Conservation (phyloP, 2,797 vertebrate genomes). For the Iguana delicatissima region DNA sequence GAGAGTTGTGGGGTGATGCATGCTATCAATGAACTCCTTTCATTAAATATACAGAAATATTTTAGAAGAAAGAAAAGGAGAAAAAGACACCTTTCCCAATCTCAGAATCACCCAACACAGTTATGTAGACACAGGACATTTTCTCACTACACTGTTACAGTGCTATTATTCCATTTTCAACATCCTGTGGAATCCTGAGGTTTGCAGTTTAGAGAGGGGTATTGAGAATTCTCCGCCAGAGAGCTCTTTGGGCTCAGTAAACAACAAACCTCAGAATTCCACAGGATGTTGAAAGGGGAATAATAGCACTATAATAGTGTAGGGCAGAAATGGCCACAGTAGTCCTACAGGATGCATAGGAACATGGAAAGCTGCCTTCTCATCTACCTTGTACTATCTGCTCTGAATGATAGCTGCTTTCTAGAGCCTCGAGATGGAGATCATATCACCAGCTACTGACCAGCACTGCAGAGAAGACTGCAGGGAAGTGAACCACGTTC, state of each 20-base stretch:
- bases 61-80: not conserved
- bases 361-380: not conserved
- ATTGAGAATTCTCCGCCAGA: no score
- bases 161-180: no score
- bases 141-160: no score
- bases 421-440: no score
- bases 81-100: not conserved
- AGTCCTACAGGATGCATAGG: not conserved
- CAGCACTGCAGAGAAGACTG: not conserved
- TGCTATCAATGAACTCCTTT: not conserved
- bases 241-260: no score
- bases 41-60: not conserved
- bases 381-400: not conserved
- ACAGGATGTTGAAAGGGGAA: no score
- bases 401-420: not conserved
- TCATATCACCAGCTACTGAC: no score
- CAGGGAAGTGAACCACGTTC: not conserved
- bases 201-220: no score
- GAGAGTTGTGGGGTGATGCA: no score
- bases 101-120: not conserved
- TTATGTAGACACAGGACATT: not conserved
- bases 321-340: not conserved
- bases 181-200: no score
- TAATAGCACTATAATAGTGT: no score
- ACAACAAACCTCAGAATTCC: no score